These are phyloP conservation scores for Anomalospiza imberbis DNA, from an alignment of 2,797 vertebrate genomes.

Conservation along the genomic window DNA sequence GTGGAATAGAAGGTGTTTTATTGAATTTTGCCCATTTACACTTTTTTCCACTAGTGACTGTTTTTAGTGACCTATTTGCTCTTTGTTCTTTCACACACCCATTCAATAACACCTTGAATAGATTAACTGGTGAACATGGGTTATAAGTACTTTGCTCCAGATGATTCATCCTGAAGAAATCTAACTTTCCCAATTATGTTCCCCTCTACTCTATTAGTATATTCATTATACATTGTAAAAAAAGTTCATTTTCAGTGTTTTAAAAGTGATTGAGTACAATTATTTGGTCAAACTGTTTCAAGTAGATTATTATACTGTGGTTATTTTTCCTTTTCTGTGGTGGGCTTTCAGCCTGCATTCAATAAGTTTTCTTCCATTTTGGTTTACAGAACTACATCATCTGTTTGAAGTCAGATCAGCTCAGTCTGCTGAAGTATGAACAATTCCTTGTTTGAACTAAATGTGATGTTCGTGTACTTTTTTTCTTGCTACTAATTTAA, in stretches of 20 bases:
- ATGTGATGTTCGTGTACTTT: background rate
- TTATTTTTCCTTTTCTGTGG: background rate
- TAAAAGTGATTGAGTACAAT: background rate
- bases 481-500: background rate
- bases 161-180: background rate
- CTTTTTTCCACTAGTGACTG: background rate
- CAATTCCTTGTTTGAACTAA: background rate
- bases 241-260: background rate
- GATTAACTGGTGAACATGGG: background rate
- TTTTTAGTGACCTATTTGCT: background rate
- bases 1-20: background rate
- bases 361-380: background rate
- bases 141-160: background rate
- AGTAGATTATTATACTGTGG: fast-evolving
- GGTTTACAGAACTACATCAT: background rate
- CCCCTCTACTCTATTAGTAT: background rate
- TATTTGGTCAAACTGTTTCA: background rate
- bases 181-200: background rate
- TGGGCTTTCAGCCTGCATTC: background rate
- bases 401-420: background rate
- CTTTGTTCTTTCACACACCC: background rate
- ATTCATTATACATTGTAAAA: background rate
- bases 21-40: background rate
- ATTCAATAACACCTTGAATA: background rate
- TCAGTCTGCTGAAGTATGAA: background rate